Evolutionary conservation across 2,888 invertebrate genomes (phyloP).

Genomic region (Myopa testacea): DNA sequence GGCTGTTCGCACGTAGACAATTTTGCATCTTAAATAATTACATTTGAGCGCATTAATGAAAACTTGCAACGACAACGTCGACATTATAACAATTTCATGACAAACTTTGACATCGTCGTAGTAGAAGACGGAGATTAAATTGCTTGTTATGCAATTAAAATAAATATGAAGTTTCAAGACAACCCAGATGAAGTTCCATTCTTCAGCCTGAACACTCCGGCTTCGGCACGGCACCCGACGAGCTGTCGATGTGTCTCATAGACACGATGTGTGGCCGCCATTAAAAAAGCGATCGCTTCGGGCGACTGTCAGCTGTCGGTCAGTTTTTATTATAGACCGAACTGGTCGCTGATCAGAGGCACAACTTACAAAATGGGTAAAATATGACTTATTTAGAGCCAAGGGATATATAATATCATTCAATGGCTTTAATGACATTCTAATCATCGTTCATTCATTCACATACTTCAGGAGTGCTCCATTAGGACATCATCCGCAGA

Average conservation of each 20-base stretch:
- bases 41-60: constrained; percentile 47
- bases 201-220: neutral
- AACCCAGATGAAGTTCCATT: neutral
- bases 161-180: constrained; percentile 23
- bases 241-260: too few relatives aligned
- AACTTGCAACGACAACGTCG: constrained; percentile 42
- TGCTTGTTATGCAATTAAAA: constrained; percentile 35
- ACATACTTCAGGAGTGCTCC: too few relatives aligned
- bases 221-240: too few relatives aligned
- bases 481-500: too few relatives aligned
- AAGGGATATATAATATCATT: too few relatives aligned
- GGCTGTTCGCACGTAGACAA: constrained; percentile 43
- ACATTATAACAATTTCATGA: constrained; percentile 3
- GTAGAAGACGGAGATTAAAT: constrained; percentile 2
- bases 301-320: neutral
- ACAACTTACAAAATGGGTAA: too few relatives aligned
- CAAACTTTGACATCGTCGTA: neutral
- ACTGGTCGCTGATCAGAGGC: too few relatives aligned
- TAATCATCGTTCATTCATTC: too few relatives aligned
- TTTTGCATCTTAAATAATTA: constrained; percentile 48
- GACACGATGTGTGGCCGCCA: neutral
- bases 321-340: too few relatives aligned
- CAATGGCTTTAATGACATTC: too few relatives aligned
- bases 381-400: too few relatives aligned
- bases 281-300: neutral